phyloP scores from a whole-genome alignment of 2,888 invertebrate species.

The Luperina testacea region DNA sequence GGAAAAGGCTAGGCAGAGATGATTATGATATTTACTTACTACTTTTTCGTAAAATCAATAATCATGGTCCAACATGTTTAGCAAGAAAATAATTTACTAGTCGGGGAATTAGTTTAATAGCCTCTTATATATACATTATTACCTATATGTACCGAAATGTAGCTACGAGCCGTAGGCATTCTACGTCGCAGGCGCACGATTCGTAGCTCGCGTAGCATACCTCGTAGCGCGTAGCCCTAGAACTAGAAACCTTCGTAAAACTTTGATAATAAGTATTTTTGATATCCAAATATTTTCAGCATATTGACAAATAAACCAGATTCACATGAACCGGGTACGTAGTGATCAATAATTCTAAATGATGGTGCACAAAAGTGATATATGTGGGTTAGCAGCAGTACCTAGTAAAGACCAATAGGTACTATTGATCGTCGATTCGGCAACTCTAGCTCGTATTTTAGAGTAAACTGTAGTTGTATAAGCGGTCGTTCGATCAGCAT shows the following conservation, averaged over 20 bases:
- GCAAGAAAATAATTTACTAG: not conserved
- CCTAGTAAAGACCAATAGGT: conserved; percentile 54
- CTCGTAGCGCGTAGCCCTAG: conserved; percentile 8
- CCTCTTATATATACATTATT: not conserved
- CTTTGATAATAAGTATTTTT: not conserved
- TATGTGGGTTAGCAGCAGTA: conserved; percentile 62
- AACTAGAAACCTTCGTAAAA: not conserved
- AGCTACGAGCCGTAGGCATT: too few relatives aligned
- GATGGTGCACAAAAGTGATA: conserved; percentile 65
- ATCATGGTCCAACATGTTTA: not conserved
- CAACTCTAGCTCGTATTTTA: conserved; percentile 75
- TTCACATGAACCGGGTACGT: not conserved
- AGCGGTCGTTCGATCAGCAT: conserved; percentile 74
- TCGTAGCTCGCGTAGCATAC: conserved; percentile 13
- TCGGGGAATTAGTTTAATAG: not conserved
- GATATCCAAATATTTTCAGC: conserved; percentile 6
- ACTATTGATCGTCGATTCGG: conserved; percentile 70
- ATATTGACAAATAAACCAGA: conserved; percentile 7
- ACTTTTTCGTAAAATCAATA: not conserved
- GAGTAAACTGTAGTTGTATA: conserved; percentile 77
- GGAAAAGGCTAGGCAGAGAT: too few relatives aligned
- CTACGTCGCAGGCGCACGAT: not conserved
- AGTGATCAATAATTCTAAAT: conserved; percentile 52
- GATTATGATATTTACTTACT: not conserved
- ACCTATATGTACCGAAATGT: not conserved